Conservation (phyloP, 1,140 invertebrate genomes). For the Drosophila mojavensis region DNA sequence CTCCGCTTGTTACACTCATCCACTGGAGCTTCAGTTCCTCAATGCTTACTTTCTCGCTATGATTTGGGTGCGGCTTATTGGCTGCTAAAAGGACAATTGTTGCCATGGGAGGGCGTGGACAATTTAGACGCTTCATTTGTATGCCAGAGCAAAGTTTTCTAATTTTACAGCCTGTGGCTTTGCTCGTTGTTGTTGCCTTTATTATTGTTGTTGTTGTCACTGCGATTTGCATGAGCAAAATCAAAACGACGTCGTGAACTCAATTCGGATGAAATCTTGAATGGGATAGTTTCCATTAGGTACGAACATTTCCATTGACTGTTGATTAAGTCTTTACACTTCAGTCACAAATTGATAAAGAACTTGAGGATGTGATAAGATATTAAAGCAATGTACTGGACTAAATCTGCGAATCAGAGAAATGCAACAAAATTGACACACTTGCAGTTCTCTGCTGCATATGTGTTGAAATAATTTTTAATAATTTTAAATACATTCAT, state of each 20-base stretch:
- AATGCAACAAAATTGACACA: too few species aligned
- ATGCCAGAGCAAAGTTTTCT: slow-evolving; percentile 29
- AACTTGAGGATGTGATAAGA: too few species aligned
- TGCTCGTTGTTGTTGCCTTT: slow-evolving; percentile 17
- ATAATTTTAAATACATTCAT: too few species aligned
- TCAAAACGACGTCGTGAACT: slow-evolving; percentile 6
- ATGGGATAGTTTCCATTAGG: not conserved
- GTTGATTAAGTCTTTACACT: not conserved
- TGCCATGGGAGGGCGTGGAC: slow-evolving; percentile 12
- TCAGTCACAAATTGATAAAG: not conserved
- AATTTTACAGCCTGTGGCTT: slow-evolving; percentile 36
- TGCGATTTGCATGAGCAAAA: not conserved
- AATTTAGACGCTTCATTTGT: slow-evolving; percentile 41
- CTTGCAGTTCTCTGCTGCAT: too few species aligned
- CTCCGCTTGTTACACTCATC: too few species aligned
- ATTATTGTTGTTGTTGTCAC: not conserved
- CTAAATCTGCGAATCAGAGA: too few species aligned
- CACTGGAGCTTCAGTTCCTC: too few species aligned
- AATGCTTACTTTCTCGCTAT: slow-evolving; percentile 18
- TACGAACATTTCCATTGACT: not conserved
- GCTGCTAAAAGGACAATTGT: slow-evolving; percentile 60
- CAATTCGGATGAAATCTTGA: not conserved
- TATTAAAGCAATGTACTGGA: too few species aligned
- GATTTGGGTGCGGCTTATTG: slow-evolving; percentile 51
- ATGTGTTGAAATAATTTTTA: too few species aligned